Evolutionary conservation across 2,797 vertebrate species (phyloP).

Genomic region (Coregonus sp.): DNA sequence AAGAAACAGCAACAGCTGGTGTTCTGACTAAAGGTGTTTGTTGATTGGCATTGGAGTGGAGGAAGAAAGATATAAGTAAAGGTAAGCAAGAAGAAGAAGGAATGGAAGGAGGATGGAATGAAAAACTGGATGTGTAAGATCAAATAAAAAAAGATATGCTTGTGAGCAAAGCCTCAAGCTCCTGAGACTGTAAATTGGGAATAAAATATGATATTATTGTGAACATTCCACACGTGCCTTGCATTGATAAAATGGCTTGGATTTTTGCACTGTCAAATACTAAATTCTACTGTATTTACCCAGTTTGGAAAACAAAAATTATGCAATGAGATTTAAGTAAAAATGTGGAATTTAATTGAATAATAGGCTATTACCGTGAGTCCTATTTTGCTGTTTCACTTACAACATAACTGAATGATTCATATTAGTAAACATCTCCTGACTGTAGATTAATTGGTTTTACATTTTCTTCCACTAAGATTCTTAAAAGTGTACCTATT

Average conservation of each 20-base stretch:
- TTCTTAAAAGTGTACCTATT: slow-evolving; percentile 26
- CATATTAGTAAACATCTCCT: slow-evolving; percentile 5
- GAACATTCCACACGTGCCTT: slow-evolving; percentile 82
- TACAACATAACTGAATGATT: slow-evolving; percentile 16
- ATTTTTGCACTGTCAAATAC: slow-evolving; percentile 84
- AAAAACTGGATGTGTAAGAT: slow-evolving; percentile 7
- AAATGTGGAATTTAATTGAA: slow-evolving; percentile 20
- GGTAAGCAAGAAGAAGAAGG: slow-evolving; percentile 54
- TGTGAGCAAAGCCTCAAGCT: slow-evolving; percentile 26
- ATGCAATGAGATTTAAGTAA: slow-evolving; percentile 11
- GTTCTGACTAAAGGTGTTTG: slow-evolving; percentile 22
- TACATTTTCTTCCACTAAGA: slow-evolving; percentile 12
- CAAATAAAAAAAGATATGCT: not conserved
- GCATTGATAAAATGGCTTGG: slow-evolving; percentile 74
- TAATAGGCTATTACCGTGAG: slow-evolving; percentile 7
- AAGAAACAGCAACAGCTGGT: slow-evolving; percentile 37
- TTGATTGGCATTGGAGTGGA: not conserved
- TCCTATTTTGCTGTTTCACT: slow-evolving; percentile 2
- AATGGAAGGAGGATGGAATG: slow-evolving; percentile 28
- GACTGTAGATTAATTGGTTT: slow-evolving; percentile 10
- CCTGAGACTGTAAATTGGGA: slow-evolving; percentile 60
- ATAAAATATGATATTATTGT: slow-evolving; percentile 68
- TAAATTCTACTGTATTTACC: slow-evolving; percentile 57
- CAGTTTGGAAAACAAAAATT: not conserved
- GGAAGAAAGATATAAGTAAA: slow-evolving; percentile 19